Base-by-base conservation (phyloP, 2,888 invertebrate genomes). In the Agrotis clavis region DNA sequence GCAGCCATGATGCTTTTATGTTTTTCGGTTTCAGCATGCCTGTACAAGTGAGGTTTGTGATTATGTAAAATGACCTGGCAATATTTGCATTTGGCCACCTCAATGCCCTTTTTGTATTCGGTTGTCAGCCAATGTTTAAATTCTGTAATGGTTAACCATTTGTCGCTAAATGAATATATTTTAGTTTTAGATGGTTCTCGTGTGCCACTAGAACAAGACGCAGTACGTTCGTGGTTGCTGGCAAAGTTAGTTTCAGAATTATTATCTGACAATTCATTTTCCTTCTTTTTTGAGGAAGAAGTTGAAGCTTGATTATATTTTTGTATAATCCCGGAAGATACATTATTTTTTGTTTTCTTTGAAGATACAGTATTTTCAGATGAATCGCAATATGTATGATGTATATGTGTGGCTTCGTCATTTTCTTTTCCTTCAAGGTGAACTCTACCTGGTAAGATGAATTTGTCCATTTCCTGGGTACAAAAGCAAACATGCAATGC, bases 1-100 rank as follows among this genome's bases (percentile, higher is more conserved):
- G 48, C 65, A 54, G 53, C 19, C 65, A 65, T 65, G 35, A 65
- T 65, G n/a, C 19, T 54, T 65, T 65, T 65, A 7, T 54, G 41
- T 65, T 54, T 65, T 19, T 54, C 54, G 21, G 65, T 65, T 41
- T 54, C 65, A 54, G 65, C 35, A 41, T 65, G 65, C 54, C 54
- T 53, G 41, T 54, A 54, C 53, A 65, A 65, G 65, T 65, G 64
- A n/a, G 65, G 51, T 25, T 65, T 65, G 54, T 65, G 65, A 45
- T 65, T 65, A n/a, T 53, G 65, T 54, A 53, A 65, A 35, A 53
- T 65, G 16, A 53, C 53, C 53, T 65, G 54, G 53, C 65, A 65
- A 41, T 54, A 65, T 65, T 65, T 53, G 54, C 54, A 65, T 53
- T 65, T 65, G 16, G 65, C 65, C 35, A 53, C 41, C 19, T 53